phyloP scores from a whole-genome alignment of 2,113 vertebrate genomes.

The Pholis gunnellus region DNA sequence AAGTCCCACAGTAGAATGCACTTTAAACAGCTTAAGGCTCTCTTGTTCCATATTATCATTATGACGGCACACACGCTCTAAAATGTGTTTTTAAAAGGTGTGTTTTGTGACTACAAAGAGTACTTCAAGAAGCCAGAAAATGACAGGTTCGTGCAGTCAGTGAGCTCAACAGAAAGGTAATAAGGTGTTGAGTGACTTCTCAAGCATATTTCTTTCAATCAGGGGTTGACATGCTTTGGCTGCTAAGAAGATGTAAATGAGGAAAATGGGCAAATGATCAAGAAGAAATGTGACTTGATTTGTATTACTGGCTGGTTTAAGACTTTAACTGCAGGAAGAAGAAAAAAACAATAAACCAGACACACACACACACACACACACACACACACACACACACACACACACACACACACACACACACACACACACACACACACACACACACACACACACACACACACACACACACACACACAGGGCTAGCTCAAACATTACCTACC shows the following conservation, averaged over 20 bases:
- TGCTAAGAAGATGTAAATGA: neutral
- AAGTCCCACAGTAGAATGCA: neutral
- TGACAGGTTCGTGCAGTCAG: conserved; percentile 37
- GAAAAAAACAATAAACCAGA: neutral
- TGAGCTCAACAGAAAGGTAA: neutral
- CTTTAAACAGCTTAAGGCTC: neutral
- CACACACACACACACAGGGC: neutral
- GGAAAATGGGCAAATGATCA: neutral
- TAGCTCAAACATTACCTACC: conserved; percentile 73
- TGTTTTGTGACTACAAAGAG: conserved; percentile 41
- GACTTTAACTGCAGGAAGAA: neutral
- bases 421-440: neutral
- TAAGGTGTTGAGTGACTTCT: neutral
- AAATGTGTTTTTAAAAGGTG: conserved; percentile 41
- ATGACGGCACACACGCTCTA: conserved; percentile 18
- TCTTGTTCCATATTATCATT: conserved; percentile 25
- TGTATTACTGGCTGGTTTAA: neutral
- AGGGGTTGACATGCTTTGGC: neutral
- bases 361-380: neutral
- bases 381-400: neutral
- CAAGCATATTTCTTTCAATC: neutral
- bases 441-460: neutral
- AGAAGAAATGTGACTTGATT: neutral
- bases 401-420: neutral
- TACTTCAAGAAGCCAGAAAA: conserved; percentile 32